These are phyloP conservation scores for Oreohelix idahoensis DNA, from an alignment of 1,140 invertebrate species.

Conservation along the genomic window DNA sequence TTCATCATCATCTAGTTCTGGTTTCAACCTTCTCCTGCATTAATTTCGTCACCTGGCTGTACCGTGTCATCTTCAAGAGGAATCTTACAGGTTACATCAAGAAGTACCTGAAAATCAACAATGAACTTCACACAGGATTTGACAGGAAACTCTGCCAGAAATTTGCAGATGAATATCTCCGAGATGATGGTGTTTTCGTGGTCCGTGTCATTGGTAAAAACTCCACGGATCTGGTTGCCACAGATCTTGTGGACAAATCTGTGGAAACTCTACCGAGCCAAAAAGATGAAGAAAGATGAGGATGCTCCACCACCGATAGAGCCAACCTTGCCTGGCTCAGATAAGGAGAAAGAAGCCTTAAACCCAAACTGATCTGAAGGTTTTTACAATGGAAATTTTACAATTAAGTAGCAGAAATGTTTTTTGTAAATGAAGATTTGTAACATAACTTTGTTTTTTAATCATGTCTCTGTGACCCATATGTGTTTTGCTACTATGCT, in stretches of 20 bases:
- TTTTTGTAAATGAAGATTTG: no score
- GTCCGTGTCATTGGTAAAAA: constrained; percentile 40
- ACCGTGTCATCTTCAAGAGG: constrained; percentile 48
- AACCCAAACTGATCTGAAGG: neutral
- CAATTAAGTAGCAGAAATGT: no score
- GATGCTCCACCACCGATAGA: constrained; percentile 40
- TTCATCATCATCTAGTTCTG: constrained; percentile 67
- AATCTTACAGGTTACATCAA: constrained; percentile 63
- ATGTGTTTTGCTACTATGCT: no score
- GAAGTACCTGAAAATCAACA: constrained; percentile 64
- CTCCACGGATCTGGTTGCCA: constrained; percentile 41
- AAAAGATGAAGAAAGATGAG: constrained; percentile 41
- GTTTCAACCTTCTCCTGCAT: constrained; percentile 69
- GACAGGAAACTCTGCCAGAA: constrained; percentile 30
- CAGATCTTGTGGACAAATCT: constrained; percentile 50
- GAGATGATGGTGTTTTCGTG: constrained; percentile 48
- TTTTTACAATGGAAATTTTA: no score
- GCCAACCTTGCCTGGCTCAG: constrained; percentile 25
- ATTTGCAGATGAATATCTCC: constrained; percentile 45
- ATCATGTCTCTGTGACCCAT: no score
- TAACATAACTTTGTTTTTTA: no score
- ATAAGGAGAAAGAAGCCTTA: constrained; percentile 53
- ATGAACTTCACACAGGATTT: constrained; percentile 11
- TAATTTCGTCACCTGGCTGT: constrained; percentile 65
- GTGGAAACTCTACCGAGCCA: constrained; percentile 65